A percentile compares a stretch with the other conserved stretches of the same genome.
Evolutionary conservation across 2,113 vertebrate species (phyloP).

Genomic region (Dromiciops gliroides): DNA sequence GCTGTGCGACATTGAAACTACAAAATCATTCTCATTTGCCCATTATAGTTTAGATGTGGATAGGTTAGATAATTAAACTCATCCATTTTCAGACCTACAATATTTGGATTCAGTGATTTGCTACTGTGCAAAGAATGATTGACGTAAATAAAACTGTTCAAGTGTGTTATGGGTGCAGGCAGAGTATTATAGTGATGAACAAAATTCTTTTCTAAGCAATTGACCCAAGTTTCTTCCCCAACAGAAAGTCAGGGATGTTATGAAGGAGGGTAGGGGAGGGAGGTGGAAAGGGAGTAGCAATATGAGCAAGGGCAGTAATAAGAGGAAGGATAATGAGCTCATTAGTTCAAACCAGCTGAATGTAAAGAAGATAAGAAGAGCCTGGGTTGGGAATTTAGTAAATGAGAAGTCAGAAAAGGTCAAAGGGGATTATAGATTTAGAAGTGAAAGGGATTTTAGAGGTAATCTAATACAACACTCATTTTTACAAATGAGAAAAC

Average conservation of each 20-base stretch:
- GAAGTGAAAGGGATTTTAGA: neutral
- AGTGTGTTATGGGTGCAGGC: neutral
- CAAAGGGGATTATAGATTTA: neutral
- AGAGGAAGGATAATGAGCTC: neutral
- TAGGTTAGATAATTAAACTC: neutral
- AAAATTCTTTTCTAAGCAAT: neutral
- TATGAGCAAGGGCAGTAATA: neutral
- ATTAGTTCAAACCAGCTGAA: neutral
- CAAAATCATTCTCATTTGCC: neutral
- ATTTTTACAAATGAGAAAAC: neutral
- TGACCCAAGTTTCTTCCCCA: neutral
- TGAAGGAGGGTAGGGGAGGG: neutral
- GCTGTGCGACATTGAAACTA: neutral
- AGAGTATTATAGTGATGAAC: neutral
- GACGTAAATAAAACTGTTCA: neutral
- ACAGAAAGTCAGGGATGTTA: neutral
- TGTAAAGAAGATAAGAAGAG: neutral
- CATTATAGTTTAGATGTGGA: neutral
- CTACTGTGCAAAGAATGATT: neutral
- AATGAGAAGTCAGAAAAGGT: neutral
- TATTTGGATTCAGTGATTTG: neutral
- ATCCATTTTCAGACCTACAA: neutral
- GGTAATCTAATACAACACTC: neutral
- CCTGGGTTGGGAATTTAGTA: neutral
- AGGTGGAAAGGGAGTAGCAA: neutral